Percentiles rank a stretch among this genome's conserved stretches.
These are phyloP conservation scores for Epicauta chinensis DNA, from an alignment of 1,140 invertebrate genomes.

Conservation along the genomic window DNA sequence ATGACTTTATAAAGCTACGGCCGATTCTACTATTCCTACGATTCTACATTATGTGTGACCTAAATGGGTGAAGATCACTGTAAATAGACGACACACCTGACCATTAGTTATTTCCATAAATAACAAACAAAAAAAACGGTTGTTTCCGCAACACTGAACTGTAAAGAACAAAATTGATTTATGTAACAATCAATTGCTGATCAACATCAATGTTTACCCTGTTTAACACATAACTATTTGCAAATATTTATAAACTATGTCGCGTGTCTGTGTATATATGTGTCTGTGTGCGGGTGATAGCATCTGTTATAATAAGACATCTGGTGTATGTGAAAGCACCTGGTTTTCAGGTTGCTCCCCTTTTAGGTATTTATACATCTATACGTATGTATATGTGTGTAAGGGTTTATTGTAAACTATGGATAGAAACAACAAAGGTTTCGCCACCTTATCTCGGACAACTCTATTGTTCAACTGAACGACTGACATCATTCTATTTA, in stretches of 20 bases:
- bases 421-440: conserved; percentile 2
- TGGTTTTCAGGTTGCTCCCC: conserved; percentile 8
- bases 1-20: too few species aligned
- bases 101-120: too few species aligned
- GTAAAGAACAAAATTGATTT: too few species aligned
- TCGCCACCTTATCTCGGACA: conserved; percentile 7
- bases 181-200: too few species aligned
- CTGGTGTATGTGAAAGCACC: conserved; percentile 4
- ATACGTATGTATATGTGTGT: not conserved
- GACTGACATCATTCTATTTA: conserved; percentile 20
- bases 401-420: not conserved
- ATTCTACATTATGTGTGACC: too few species aligned
- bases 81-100: too few species aligned
- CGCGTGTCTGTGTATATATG: not conserved
- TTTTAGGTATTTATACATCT: too few species aligned
- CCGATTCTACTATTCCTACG: too few species aligned
- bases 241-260: conserved; percentile 12
- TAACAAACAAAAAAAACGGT: too few species aligned
- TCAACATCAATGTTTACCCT: too few species aligned
- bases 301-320: conserved; percentile 14
- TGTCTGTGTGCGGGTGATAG: not conserved
- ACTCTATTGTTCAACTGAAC: conserved; percentile 10
- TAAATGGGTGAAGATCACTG: too few species aligned
- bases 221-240: not conserved
- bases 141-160: too few species aligned